Conservation (phyloP, 1,140 invertebrate species). For the Portunus trituberculatus region DNA sequence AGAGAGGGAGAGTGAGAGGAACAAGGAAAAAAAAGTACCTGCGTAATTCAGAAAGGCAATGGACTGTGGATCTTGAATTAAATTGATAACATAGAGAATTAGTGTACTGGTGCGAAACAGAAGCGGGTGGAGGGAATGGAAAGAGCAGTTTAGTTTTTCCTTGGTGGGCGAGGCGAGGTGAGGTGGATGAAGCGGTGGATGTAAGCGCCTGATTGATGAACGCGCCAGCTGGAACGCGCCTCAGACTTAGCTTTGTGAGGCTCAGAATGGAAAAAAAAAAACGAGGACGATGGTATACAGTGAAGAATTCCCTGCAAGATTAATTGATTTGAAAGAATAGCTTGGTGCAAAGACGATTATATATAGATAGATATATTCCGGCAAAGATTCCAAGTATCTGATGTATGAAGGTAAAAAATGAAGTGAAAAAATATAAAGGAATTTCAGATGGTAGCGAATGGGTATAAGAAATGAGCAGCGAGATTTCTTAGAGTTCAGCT, state of each 20-base stretch:
- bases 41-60: neutral
- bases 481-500: neutral
- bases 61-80: neutral
- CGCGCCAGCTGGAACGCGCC: neutral
- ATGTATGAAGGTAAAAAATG: neutral
- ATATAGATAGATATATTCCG: neutral
- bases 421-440: neutral
- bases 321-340: neutral
- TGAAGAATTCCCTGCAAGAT: neutral
- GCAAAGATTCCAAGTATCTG: neutral
- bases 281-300: neutral
- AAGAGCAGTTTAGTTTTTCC: neutral
- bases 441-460: neutral
- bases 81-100: neutral
- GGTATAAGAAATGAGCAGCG: neutral
- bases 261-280: neutral
- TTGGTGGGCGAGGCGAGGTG: too few relatives aligned
- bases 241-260: neutral
- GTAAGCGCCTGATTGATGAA: conserved; percentile 10
- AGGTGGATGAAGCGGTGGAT: neutral
- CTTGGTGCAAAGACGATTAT: neutral
- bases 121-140: neutral
- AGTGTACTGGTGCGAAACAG: neutral
- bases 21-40: neutral
- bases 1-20: too few relatives aligned